Evolutionary conservation across 2,888 invertebrate genomes (phyloP).

Genomic region (Drosophila acutilabella): DNA sequence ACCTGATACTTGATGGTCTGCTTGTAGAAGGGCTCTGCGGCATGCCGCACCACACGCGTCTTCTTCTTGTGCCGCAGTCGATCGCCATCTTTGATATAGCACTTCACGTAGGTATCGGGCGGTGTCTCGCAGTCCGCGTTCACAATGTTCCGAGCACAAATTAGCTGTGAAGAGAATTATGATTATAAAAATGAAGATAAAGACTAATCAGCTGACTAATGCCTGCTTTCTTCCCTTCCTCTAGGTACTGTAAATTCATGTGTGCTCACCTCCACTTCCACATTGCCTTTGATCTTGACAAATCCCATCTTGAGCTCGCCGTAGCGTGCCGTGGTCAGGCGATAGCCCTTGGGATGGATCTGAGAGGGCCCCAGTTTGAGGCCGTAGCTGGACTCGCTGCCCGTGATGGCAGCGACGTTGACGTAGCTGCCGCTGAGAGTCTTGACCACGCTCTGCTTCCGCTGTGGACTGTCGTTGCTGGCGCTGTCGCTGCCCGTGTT

Average conservation of each 20-base stretch:
- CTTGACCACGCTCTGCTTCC: slow-evolving; percentile 77
- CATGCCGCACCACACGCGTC: slow-evolving; percentile 93
- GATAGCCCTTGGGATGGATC: slow-evolving; percentile 91
- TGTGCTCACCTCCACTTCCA: slow-evolving; percentile 91
- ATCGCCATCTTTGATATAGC: slow-evolving; percentile 95
- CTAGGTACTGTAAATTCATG: not conserved
- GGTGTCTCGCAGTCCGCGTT: slow-evolving; percentile 90
- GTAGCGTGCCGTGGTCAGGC: slow-evolving; percentile 88
- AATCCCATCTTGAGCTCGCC: slow-evolving; percentile 95
- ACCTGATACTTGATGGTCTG: slow-evolving; percentile 95
- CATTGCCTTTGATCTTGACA: slow-evolving; percentile 95
- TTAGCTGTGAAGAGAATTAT: slow-evolving; percentile 85
- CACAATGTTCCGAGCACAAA: slow-evolving; percentile 89
- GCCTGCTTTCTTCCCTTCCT: not conserved
- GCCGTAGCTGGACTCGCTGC: slow-evolving; percentile 87
- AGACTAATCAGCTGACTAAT: not conserved
- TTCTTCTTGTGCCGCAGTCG: slow-evolving; percentile 96
- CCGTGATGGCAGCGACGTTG: slow-evolving; percentile 66
- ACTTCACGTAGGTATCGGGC: slow-evolving; percentile 96
- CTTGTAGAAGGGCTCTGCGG: slow-evolving; percentile 93
- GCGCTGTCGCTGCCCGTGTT: slow-evolving; percentile 17
- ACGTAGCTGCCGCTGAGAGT: slow-evolving; percentile 70
- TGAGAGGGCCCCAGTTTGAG: slow-evolving; percentile 92
- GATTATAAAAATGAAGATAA: not conserved
- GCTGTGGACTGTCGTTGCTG: slow-evolving; percentile 52